phyloP scores from a whole-genome alignment of 1,140 invertebrate genomes.

The Augochlora pura region DNA sequence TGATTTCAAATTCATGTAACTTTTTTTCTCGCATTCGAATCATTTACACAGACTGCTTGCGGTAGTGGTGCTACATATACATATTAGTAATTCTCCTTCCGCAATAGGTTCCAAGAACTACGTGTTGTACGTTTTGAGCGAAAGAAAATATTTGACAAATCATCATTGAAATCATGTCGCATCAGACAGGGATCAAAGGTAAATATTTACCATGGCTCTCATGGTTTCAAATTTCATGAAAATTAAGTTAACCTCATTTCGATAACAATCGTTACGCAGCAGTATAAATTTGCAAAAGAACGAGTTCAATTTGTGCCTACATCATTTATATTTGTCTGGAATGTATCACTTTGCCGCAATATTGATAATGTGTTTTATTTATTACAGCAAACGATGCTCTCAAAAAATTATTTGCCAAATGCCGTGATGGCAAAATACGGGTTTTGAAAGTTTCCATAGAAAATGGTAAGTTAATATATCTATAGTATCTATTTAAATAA shows the following conservation, averaged over 20 bases:
- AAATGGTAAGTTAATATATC: slow-evolving; percentile 86
- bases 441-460: slow-evolving; percentile 92
- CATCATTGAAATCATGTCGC: slow-evolving; percentile 82
- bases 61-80: not conserved
- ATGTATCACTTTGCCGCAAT: not conserved
- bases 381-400: slow-evolving; percentile 90
- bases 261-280: slow-evolving; percentile 16
- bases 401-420: slow-evolving; percentile 90
- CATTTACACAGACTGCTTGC: slow-evolving; percentile 23
- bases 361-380: slow-evolving; percentile 57
- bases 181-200: slow-evolving; percentile 90
- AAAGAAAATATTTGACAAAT: not conserved
- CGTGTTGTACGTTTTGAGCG: not conserved
- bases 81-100: not conserved
- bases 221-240: slow-evolving; percentile 22
- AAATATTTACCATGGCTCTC: slow-evolving; percentile 54
- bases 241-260: slow-evolving; percentile 72
- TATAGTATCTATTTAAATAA: no score
- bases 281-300: no score
- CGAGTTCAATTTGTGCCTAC: no score
- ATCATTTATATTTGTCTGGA: no score
- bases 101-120: not conserved
- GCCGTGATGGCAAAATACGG: slow-evolving; percentile 89
- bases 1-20: slow-evolving; percentile 11
- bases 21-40: slow-evolving; percentile 8